These are phyloP conservation scores for Exocentrus adspersus DNA, from an alignment of 2,888 invertebrate species.

Conservation along the genomic window DNA sequence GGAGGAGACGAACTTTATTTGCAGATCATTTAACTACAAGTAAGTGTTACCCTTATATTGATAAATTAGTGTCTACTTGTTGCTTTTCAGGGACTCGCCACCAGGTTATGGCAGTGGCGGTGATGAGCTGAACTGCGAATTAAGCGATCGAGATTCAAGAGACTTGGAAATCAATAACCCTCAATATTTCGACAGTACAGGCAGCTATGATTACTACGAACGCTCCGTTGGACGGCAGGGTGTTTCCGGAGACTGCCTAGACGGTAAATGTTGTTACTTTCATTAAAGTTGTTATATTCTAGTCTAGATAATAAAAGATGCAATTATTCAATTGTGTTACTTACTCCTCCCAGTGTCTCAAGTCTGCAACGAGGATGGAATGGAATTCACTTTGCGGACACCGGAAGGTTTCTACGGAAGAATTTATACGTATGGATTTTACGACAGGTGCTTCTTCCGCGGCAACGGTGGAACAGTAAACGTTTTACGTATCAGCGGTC, in stretches of 20 bases:
- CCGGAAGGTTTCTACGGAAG: slow-evolving; percentile 90
- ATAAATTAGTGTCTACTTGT: slow-evolving; percentile 2
- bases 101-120: slow-evolving; percentile 67
- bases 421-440: slow-evolving; percentile 92
- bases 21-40: slow-evolving; percentile 89
- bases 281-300: neutral
- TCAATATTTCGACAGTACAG: slow-evolving; percentile 82
- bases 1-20: slow-evolving; percentile 83
- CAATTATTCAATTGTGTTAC: neutral
- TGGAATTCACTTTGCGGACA: slow-evolving; percentile 90
- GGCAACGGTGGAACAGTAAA: slow-evolving; percentile 89
- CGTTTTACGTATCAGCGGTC: slow-evolving; percentile 85
- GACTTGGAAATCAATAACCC: slow-evolving; percentile 88
- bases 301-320: neutral
- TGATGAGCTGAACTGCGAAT: slow-evolving; percentile 91
- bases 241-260: slow-evolving; percentile 81
- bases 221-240: slow-evolving; percentile 77
- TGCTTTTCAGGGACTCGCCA: slow-evolving; percentile 43
- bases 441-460: slow-evolving; percentile 90
- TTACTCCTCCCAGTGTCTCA: slow-evolving; percentile 76
- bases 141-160: slow-evolving; percentile 86
- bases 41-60: slow-evolving; percentile 54
- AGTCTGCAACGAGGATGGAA: slow-evolving; percentile 92
- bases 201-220: slow-evolving; percentile 88
- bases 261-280: slow-evolving; percentile 69